Evolutionary conservation across 2,113 vertebrate genomes (phyloP).

Genomic region (Menura novaehollandiae): DNA sequence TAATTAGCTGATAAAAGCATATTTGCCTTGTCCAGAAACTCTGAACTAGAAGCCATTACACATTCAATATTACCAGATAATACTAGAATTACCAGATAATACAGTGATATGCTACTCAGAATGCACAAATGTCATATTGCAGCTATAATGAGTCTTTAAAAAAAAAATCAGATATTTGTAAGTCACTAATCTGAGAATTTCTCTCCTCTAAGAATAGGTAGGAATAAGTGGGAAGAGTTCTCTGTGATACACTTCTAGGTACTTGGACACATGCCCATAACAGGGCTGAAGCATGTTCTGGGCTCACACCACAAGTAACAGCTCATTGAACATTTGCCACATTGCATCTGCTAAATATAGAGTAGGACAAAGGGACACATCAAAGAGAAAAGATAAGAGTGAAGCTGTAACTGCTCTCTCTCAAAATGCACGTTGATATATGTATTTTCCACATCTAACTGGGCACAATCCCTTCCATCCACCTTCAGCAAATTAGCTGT

Average conservation of each 20-base stretch:
- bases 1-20: neutral
- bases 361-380: neutral
- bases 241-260: neutral
- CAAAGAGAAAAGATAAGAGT: neutral
- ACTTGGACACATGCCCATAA: neutral
- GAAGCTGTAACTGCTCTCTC: neutral
- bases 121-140: neutral
- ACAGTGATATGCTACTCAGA: neutral
- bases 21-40: neutral
- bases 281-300: neutral
- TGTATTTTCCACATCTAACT: neutral
- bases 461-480: neutral
- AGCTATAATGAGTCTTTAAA: neutral
- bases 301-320: neutral
- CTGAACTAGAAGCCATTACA: neutral
- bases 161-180: neutral
- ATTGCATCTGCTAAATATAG: constrained; percentile 22
- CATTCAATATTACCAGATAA: neutral
- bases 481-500: neutral
- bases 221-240: neutral
- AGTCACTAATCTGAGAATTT: neutral
- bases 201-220: neutral
- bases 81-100: neutral
- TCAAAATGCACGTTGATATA: neutral
- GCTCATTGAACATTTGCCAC: neutral